These are phyloP conservation scores for Andrena trimmerana DNA, from an alignment of 2,888 invertebrate species.

Conservation along the genomic window DNA sequence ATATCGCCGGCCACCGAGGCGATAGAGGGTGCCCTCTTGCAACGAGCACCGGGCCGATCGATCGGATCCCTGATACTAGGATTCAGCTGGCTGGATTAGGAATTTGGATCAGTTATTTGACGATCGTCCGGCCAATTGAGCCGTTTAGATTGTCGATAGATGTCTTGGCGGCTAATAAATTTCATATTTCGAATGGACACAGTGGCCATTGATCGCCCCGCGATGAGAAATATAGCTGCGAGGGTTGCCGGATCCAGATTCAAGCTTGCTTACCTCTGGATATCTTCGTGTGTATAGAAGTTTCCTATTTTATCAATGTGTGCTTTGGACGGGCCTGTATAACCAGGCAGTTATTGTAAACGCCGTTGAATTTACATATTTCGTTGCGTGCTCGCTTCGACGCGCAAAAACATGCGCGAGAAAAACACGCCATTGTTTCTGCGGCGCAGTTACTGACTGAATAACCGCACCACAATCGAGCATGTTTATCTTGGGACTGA, in stretches of 20 bases:
- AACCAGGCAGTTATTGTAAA: not conserved
- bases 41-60: not conserved
- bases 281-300: no score
- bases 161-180: not conserved
- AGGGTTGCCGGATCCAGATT: no score
- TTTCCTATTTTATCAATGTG: not conserved
- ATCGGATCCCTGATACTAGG: constrained; percentile 10
- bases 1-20: not conserved
- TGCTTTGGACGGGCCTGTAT: constrained; percentile 1
- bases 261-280: no score
- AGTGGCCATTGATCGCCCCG: no score
- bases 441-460: not conserved
- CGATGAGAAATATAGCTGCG: no score
- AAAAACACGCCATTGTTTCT: constrained; percentile 8
- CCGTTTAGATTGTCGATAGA: not conserved
- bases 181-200: not conserved
- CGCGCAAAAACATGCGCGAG: not conserved
- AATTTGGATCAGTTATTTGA: not conserved
- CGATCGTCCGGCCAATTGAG: not conserved
- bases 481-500: not conserved
- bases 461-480: not conserved
- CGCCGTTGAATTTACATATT: not conserved
- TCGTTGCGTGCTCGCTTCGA: not conserved
- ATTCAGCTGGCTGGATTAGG: not conserved
- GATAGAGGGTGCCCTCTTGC: not conserved